These are phyloP conservation scores for Radopholus similis DNA, from an alignment of 1,140 invertebrate species.

Conservation along the genomic window DNA sequence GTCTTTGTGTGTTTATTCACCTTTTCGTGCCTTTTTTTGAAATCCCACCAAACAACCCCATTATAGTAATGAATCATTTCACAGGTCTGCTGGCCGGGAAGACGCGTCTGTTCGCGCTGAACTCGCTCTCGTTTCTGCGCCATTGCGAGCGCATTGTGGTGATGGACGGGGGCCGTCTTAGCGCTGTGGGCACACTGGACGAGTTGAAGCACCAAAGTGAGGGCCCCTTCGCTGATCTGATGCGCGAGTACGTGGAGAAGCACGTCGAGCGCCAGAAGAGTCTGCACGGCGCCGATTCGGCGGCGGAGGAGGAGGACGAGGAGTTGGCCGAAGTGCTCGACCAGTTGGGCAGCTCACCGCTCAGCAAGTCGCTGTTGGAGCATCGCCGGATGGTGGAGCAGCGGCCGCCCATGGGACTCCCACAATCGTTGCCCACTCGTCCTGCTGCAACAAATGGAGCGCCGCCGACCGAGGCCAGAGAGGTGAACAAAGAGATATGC, in stretches of 20 bases:
- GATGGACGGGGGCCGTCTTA: slow-evolving; percentile 34
- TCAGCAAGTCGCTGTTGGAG: slow-evolving; percentile 27
- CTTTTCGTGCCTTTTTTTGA: too few species aligned
- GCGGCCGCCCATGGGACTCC: not conserved
- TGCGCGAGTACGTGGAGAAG: slow-evolving; percentile 25
- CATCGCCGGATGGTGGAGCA: slow-evolving; percentile 7
- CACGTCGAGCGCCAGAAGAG: slow-evolving; percentile 19
- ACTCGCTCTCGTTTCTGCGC: slow-evolving; percentile 26
- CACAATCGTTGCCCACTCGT: too few species aligned
- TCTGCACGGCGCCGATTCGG: not conserved
- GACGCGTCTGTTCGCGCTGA: slow-evolving; percentile 42
- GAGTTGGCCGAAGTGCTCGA: slow-evolving; percentile 6
- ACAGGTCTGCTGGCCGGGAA: slow-evolving; percentile 45
- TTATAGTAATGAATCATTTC: too few species aligned
- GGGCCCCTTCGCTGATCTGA: slow-evolving; percentile 33
- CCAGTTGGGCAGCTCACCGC: slow-evolving; percentile 9
- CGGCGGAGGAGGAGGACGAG: not conserved
- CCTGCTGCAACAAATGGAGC: too few species aligned
- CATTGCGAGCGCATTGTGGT: slow-evolving; percentile 36
- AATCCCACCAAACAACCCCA: too few species aligned
- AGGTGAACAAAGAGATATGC: too few species aligned
- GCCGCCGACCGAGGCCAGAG: too few species aligned
- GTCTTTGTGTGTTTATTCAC: too few species aligned
- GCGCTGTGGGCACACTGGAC: slow-evolving; percentile 26
- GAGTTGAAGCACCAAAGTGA: slow-evolving; percentile 26